phyloP scores from a whole-genome alignment of 2,888 invertebrate species.

The Agrotis clavis region DNA sequence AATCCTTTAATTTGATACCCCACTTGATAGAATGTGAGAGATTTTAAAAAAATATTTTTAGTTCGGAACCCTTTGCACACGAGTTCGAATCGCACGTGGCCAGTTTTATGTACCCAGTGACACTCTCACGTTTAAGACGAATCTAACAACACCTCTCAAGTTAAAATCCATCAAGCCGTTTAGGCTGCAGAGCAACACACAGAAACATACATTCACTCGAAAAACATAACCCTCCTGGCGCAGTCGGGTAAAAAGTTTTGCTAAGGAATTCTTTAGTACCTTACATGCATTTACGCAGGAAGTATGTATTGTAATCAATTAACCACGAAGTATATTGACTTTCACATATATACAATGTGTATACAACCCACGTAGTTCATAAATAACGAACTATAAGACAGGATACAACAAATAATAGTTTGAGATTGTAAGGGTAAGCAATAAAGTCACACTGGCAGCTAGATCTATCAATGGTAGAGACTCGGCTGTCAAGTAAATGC shows the following conservation, averaged over 20 bases:
- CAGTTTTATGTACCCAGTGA: too few relatives aligned
- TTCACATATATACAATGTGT: conserved; percentile 27
- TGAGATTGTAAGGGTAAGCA: conserved; percentile 37
- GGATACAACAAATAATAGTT: conserved; percentile 31
- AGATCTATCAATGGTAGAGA: conserved; percentile 61
- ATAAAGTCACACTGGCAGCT: conserved; percentile 52
- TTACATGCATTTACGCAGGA: conserved; percentile 22
- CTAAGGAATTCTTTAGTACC: conserved; percentile 12
- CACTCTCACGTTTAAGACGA: too few relatives aligned
- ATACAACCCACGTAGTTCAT: not conserved
- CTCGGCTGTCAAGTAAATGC: conserved; percentile 71
- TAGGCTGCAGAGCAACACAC: too few relatives aligned
- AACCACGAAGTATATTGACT: conserved; percentile 37
- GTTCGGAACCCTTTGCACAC: too few relatives aligned
- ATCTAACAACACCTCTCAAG: too few relatives aligned
- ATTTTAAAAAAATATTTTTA: too few relatives aligned
- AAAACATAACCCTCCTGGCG: too few relatives aligned
- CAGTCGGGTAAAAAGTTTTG: conserved; percentile 14
- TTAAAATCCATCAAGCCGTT: too few relatives aligned
- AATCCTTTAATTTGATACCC: too few relatives aligned
- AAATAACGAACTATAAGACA: conserved; percentile 25
- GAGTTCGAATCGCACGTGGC: too few relatives aligned
- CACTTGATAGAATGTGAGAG: too few relatives aligned
- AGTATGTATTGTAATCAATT: conserved; percentile 23
- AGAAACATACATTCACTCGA: too few relatives aligned